Conservation (phyloP, 2,888 invertebrate species). For the Cerastoderma edule region DNA sequence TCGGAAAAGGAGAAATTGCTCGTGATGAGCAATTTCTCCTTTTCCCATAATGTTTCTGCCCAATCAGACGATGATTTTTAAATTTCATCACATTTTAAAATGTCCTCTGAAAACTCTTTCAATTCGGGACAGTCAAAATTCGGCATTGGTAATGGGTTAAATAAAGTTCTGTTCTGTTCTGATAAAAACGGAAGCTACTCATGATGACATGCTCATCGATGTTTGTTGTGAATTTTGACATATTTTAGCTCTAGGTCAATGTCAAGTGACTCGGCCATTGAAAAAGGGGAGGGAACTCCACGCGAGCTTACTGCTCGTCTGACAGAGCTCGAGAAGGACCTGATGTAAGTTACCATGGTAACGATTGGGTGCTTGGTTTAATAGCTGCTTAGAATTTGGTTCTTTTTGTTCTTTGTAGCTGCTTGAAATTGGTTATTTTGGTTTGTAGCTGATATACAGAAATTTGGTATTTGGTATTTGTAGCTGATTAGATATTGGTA, state of each 20-base stretch:
- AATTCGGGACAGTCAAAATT: too few species aligned
- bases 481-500: background rate
- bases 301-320: slow-evolving; percentile 70
- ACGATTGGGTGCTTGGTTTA: background rate
- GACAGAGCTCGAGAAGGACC: slow-evolving; percentile 81
- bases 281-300: slow-evolving; percentile 69
- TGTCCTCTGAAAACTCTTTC: too few species aligned
- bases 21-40: too few species aligned
- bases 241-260: slow-evolving; percentile 68
- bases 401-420: background rate
- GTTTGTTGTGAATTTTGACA: too few species aligned
- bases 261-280: slow-evolving; percentile 81
- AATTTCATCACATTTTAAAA: too few species aligned
- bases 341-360: slow-evolving; percentile 77
- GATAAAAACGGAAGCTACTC: too few species aligned
- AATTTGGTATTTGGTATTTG: background rate
- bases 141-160: too few species aligned
- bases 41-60: too few species aligned
- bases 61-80: too few species aligned
- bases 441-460: background rate
- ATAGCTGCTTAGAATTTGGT: background rate
- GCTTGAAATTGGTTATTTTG: background rate
- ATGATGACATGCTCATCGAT: too few species aligned
- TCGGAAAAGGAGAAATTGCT: too few species aligned
- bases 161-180: too few species aligned